A percentile compares a stretch with the other conserved stretches of the same genome.
These are phyloP conservation scores for Cromileptes altivelis DNA, from an alignment of 2,113 vertebrate genomes.

Conservation along the genomic window DNA sequence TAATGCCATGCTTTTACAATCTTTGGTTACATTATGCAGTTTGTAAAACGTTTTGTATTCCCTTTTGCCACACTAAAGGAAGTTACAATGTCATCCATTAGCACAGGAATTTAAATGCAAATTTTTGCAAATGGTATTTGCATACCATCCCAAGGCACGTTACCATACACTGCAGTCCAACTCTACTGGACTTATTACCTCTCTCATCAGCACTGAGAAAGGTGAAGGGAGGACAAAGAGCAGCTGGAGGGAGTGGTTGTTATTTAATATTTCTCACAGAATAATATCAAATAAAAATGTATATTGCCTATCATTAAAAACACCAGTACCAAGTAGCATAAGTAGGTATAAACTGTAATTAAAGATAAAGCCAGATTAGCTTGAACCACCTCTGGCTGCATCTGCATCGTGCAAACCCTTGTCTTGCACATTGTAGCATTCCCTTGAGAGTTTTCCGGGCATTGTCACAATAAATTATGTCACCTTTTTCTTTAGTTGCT, in stretches of 20 bases:
- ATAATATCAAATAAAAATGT: background rate
- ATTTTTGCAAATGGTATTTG: conserved; percentile 61
- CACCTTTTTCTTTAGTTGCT: background rate
- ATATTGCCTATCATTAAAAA: background rate
- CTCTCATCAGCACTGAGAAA: conserved; percentile 25
- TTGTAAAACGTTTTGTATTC: conserved; percentile 35
- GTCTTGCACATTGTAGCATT: background rate
- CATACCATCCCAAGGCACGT: conserved; percentile 46
- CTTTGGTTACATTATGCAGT: conserved; percentile 16
- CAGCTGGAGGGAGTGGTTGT: background rate
- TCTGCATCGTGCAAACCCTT: background rate
- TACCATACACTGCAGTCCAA: conserved; percentile 20
- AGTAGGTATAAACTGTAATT: background rate
- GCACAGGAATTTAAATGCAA: conserved; percentile 54
- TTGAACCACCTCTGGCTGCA: background rate
- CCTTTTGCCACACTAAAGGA: conserved; percentile 26
- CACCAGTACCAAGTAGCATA: background rate
- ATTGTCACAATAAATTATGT: conserved; percentile 9
- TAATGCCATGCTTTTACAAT: conserved; percentile 7
- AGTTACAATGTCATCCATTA: conserved; percentile 45
- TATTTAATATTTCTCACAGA: background rate
- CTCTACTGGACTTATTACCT: conserved; percentile 39
- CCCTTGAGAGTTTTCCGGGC: background rate
- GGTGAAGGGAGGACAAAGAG: conserved; percentile 21
- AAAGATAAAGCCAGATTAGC: background rate